phyloP scores from a whole-genome alignment of 2,113 vertebrate species.

The Xerus inauris region DNA sequence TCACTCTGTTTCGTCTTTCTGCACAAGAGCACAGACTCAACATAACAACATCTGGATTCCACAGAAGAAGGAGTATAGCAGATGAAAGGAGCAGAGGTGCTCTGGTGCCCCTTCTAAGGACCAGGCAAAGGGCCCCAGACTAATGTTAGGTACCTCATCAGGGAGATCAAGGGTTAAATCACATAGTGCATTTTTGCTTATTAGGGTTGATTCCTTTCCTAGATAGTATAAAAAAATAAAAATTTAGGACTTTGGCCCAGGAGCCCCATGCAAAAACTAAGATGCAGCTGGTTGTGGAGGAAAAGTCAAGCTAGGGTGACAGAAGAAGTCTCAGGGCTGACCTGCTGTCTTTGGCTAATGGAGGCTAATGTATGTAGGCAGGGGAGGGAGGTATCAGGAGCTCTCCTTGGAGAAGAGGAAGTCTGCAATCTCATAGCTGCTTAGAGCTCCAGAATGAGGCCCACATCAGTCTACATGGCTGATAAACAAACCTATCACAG shows the following conservation, averaged over 20 bases:
- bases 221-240: background rate
- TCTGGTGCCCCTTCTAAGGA: background rate
- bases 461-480: fast-evolving
- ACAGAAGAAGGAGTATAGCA: background rate
- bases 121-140: background rate
- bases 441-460: background rate
- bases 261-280: background rate
- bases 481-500: background rate
- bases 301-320: background rate
- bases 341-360: fast-evolving
- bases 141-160: background rate
- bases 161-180: background rate
- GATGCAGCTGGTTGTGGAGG: background rate
- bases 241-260: background rate
- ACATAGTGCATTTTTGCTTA: background rate
- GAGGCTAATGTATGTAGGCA: background rate
- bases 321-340: background rate
- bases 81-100: no score
- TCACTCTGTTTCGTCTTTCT: background rate
- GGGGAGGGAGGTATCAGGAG: background rate
- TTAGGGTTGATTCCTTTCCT: background rate
- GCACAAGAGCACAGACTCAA: background rate
- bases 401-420: background rate
- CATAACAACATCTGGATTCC: fast-evolving
- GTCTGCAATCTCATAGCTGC: background rate